These are phyloP conservation scores for Drosophila virilis DNA, from an alignment of 1,140 invertebrate species.

Conservation along the genomic window DNA sequence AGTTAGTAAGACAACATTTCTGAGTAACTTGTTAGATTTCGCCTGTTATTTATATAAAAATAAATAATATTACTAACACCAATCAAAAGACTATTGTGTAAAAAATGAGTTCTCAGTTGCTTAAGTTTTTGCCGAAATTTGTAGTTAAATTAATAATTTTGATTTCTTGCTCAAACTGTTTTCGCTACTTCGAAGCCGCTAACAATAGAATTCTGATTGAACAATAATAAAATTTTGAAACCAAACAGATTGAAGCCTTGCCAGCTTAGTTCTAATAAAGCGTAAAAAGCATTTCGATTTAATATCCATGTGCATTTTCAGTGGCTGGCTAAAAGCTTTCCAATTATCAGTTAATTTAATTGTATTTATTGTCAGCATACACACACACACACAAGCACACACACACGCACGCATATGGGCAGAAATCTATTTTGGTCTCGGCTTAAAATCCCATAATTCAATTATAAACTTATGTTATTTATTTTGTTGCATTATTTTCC, in stretches of 20 bases:
- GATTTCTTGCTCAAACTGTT: no score
- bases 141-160: no score
- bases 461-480: constrained; percentile 42
- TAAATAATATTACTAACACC: no score
- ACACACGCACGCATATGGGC: background rate
- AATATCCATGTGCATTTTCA: constrained; percentile 1
- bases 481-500: background rate
- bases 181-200: no score
- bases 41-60: no score
- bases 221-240: background rate
- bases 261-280: background rate
- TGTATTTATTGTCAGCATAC: constrained; percentile 7
- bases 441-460: constrained; percentile 46
- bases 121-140: no score
- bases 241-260: background rate
- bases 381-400: background rate
- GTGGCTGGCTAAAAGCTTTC: constrained; percentile 34
- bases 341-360: constrained; percentile 39
- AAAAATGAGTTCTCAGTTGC: no score
- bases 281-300: constrained; percentile 10
- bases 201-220: background rate
- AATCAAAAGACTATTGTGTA: no score
- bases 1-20: no score
- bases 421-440: constrained; percentile 17
- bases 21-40: no score